phyloP scores from a whole-genome alignment of 2,888 invertebrate genomes.

The Hipparchia semele region DNA sequence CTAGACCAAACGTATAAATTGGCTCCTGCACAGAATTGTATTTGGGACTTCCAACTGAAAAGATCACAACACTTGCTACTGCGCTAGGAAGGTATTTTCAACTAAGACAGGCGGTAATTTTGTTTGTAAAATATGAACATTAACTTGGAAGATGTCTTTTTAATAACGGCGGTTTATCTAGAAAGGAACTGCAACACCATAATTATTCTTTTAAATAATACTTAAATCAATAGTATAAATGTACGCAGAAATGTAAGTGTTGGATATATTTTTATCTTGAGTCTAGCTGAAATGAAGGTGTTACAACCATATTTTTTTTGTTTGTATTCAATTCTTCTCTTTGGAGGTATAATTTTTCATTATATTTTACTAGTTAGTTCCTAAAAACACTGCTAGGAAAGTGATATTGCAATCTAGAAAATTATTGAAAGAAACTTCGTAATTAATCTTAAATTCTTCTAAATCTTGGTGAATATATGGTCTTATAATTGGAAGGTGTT shows the following conservation, averaged over 20 bases:
- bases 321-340: background rate
- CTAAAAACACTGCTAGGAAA: background rate
- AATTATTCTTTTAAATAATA: conserved; percentile 1
- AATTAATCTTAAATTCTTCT: no score
- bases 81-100: background rate
- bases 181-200: conserved; percentile 3
- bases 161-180: conserved; percentile 7
- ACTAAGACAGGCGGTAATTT: no score
- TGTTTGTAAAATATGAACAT: background rate
- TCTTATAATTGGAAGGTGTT: no score
- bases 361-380: background rate
- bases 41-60: background rate
- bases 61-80: background rate
- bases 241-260: background rate
- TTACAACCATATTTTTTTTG: background rate
- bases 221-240: background rate
- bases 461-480: no score
- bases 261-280: background rate
- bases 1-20: no score
- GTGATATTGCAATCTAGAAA: no score
- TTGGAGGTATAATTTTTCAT: conserved; percentile 1
- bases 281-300: conserved; percentile 8
- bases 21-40: no score
- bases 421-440: no score
- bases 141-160: conserved; percentile 11